These are phyloP conservation scores for Oceanodroma tethys DNA, from an alignment of 2,113 vertebrate species.

Conservation along the genomic window DNA sequence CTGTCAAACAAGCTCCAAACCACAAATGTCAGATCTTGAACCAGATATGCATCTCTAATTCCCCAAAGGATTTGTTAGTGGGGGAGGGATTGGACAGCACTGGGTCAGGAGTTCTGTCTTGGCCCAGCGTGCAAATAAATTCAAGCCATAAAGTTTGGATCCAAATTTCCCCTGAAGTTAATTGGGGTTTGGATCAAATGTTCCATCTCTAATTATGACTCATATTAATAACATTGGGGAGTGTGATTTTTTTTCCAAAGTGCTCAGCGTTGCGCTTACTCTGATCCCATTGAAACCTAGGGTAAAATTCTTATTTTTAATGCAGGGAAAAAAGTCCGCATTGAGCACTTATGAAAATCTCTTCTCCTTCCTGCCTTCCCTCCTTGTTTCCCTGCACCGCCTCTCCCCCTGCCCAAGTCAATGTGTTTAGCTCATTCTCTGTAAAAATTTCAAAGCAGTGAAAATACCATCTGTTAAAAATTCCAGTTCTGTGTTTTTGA, in stretches of 20 bases:
- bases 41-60: slow-evolving; percentile 20
- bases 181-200: slow-evolving; percentile 57
- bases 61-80: slow-evolving; percentile 7
- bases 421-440: not conserved
- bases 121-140: slow-evolving; percentile 38
- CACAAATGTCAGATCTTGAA: slow-evolving; percentile 49
- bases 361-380: not conserved
- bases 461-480: slow-evolving; percentile 14
- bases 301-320: not conserved
- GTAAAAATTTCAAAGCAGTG: not conserved
- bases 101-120: slow-evolving; percentile 50
- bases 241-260: slow-evolving; percentile 43
- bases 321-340: fast-evolving
- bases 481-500: not conserved
- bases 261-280: not conserved
- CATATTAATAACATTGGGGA: slow-evolving; percentile 49
- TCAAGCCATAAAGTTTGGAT: slow-evolving; percentile 42
- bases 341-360: not conserved
- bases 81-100: not conserved
- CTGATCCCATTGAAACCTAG: not conserved
- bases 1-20: slow-evolving; percentile 42
- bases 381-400: not conserved
- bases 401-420: not conserved
- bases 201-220: slow-evolving; percentile 64
- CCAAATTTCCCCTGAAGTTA: slow-evolving; percentile 60